Base-by-base conservation (phyloP, 2,113 vertebrate species). In the Phoenicopterus ruber region DNA sequence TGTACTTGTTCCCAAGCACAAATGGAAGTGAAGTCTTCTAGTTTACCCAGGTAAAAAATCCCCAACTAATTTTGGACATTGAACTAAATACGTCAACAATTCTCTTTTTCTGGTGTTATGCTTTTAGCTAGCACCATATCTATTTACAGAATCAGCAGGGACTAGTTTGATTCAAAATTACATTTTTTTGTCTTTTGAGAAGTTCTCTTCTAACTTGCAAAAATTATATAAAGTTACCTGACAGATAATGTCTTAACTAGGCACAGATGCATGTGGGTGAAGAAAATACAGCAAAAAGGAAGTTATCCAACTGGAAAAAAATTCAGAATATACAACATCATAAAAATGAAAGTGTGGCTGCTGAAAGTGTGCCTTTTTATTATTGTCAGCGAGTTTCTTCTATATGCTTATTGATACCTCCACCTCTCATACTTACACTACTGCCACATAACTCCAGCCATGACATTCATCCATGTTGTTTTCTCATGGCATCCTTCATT, bases 391-490 rank as follows among this genome's bases (percentile, higher is more conserved):
- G 6, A 78, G 73, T 61, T 71, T 57, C 57, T 78, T 74, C 67
- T 50, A 25, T 29, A n/a, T 36, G 44, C n/a, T 71, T 76, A 57
- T 79, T 83, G 76, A 86, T 63, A 86, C 31, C 15, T 88, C 44
- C 34, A 63, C 36, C 38, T 77, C 62, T 66, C 77, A 79, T 38
- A 86, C 24, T 69, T 73, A 63, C 3, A 71, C 74, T 69, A 13
- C 42, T 88, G 86, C 74, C 50, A 46, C 24, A 5, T n/a, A 90
- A 82, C 71, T 86, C 80, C 31, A 92, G 69, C 44, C 83, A 71
- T n/a, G 80, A 78, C 72, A 94, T 94, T 93, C 78, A 82, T 78
- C 66, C 81, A 57, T 47, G 82, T 40, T 83, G 63, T 87, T 95
- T 94, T 92, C 36, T 24, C 6, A 2, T 79, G 66, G 63, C 86